Evolutionary conservation across 2,113 vertebrate species (phyloP).

Genomic region (Gnathonemus echidnorhynchus): DNA sequence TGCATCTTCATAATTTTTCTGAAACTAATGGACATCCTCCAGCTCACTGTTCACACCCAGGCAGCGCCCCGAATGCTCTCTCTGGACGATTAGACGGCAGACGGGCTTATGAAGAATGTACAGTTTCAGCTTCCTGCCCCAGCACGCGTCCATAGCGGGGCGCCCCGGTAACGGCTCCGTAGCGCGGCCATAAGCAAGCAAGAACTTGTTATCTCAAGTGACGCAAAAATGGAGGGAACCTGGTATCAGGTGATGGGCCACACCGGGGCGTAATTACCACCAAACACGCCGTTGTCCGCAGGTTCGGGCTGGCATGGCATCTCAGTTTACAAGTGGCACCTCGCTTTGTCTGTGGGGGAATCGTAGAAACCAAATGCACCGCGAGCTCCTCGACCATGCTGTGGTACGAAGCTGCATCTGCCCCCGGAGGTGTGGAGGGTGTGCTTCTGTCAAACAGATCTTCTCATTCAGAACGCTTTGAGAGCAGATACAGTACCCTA

Average conservation of each 20-base stretch:
- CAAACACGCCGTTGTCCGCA: constrained; percentile 20
- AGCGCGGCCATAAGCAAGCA: constrained; percentile 33
- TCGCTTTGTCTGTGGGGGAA: not conserved
- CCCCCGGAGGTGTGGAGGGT: not conserved
- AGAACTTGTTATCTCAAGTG: constrained; percentile 45
- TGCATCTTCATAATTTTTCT: not conserved
- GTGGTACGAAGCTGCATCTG: not conserved
- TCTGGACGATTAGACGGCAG: not conserved
- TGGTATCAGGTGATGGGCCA: constrained; percentile 61
- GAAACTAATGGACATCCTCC: not conserved
- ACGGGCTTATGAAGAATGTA: not conserved
- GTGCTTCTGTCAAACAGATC: not conserved
- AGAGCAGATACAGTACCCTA: not conserved
- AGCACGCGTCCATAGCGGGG: not conserved
- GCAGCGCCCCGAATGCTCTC: not conserved
- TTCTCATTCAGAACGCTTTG: not conserved
- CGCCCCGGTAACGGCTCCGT: constrained; percentile 7
- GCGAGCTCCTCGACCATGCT: not conserved
- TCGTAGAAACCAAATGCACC: not conserved
- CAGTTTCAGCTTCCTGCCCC: not conserved
- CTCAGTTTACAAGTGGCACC: constrained; percentile 29
- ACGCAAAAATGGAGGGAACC: constrained; percentile 36
- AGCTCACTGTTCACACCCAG: not conserved
- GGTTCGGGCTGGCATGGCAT: constrained; percentile 2
- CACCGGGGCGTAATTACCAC: constrained; percentile 53